phyloP scores from a whole-genome alignment of 2,113 vertebrate genomes.

The Suncus etruscus region DNA sequence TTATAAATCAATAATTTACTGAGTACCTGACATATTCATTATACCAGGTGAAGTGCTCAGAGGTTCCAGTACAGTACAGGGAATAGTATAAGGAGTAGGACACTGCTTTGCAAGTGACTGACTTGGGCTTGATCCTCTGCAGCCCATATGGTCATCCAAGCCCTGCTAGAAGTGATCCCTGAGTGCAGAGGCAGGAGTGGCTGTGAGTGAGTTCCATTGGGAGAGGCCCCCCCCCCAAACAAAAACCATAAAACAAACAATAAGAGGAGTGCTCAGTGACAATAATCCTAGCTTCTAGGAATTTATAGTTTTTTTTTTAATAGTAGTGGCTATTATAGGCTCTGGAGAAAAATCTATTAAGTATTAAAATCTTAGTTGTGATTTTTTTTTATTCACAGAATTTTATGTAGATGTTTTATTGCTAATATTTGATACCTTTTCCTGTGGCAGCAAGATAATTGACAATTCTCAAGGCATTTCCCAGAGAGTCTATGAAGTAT shows the following conservation, averaged over 20 bases:
- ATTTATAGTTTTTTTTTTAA: neutral
- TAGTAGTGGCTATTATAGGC: neutral
- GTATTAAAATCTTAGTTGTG: constrained; percentile 43
- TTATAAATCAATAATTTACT: neutral
- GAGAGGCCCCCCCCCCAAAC: too few species aligned
- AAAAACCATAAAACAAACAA: too few species aligned
- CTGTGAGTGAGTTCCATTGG: too few species aligned
- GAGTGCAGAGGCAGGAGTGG: too few species aligned
- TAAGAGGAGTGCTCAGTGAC: neutral
- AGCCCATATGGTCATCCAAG: too few species aligned
- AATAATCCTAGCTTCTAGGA: neutral
- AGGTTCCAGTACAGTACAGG: too few species aligned
- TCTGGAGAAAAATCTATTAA: neutral
- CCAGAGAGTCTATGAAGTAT: constrained; percentile 43
- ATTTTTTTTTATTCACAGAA: constrained; percentile 39
- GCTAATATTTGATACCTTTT: constrained; percentile 55
- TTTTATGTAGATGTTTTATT: constrained; percentile 39
- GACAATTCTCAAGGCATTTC: constrained; percentile 49
- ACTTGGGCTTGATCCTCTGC: too few species aligned
- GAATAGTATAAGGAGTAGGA: too few species aligned
- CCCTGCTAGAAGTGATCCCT: too few species aligned
- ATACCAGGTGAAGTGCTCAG: too few species aligned
- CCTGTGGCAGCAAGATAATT: constrained; percentile 51
- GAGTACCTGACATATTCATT: neutral
- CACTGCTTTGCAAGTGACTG: too few species aligned